Evolutionary conservation across 2,888 invertebrate genomes (phyloP), one percentile per base, ranked within the genome.

Genomic region (Halictus quadricinctus): DNA sequence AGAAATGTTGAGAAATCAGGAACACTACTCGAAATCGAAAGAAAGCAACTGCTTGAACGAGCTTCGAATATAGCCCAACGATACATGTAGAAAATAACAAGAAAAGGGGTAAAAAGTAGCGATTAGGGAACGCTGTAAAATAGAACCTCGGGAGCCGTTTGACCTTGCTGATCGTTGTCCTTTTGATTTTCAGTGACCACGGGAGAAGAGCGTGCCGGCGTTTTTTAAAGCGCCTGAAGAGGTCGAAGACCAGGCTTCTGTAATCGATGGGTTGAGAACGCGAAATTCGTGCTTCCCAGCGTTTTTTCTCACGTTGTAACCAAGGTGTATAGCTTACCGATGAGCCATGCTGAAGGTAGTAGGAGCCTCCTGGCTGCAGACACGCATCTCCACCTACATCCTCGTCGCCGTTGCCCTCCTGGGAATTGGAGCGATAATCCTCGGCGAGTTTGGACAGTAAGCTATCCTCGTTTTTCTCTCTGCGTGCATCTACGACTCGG

Each of bases 361-460:
- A 84, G 97, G 97, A 91, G 97, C 97, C 93, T 97, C 97, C 80
- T 97, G 97, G 97, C 95, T 96, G 91, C 97, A 97, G 94, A 97
- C 97, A 87, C 96, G 97, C 93, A 96, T 97, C 92, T 97, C 97
- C 93, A 96, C 97, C 66, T 97, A 96, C 93, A 96, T 97, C 90
- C 95, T 97, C 88, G 96, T 96, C 80, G 96, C 96, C 91, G 96
- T 97, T 88, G 96, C 96, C 88, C 94, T 97, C 81, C 94, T 97
- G 83, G 97, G 97, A 84, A 96, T 97, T 87, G 95, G 97, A 90
- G 96, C 96, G 75, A 96, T 97, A 85, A 96, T 97, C 92, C 95
- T 97, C 85, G 96, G 96, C 92, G 97, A 96, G 93, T 96, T 96
- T 90, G 96, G 97, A 94, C 96, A 96, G 96, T 96, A 92, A 94